These are phyloP conservation scores for Mantis religiosa DNA, from an alignment of 2,888 invertebrate species.

Conservation along the genomic window DNA sequence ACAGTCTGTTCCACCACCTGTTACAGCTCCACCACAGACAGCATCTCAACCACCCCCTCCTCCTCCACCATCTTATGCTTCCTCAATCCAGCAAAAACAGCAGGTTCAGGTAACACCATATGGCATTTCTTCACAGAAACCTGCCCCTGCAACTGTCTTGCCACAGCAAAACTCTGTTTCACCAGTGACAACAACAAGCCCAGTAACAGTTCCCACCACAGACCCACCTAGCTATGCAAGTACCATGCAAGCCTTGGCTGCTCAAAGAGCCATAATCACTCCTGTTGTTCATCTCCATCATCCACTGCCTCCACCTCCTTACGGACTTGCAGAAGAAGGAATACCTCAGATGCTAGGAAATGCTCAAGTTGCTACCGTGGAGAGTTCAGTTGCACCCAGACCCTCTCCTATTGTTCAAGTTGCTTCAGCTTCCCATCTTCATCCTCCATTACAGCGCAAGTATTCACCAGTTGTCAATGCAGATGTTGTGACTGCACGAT, in stretches of 20 bases:
- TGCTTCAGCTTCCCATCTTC: conserved; percentile 39
- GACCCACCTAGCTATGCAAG: conserved; percentile 91
- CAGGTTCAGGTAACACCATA: conserved; percentile 44
- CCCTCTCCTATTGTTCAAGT: conserved; percentile 42
- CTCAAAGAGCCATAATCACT: conserved; percentile 52
- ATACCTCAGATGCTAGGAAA: conserved; percentile 40
- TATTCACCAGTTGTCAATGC: conserved; percentile 57
- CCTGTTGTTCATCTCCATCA: conserved; percentile 49
- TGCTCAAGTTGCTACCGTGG: conserved; percentile 45
- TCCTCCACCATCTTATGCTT: conserved; percentile 80
- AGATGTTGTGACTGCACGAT: conserved; percentile 44
- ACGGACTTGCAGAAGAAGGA: conserved; percentile 47
- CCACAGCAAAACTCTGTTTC: conserved; percentile 45
- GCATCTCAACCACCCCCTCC: conserved; percentile 52
- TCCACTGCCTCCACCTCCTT: conserved; percentile 62
- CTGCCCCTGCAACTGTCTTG: conserved; percentile 41
- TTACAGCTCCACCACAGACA: conserved; percentile 36
- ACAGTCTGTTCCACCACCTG: conserved; percentile 47
- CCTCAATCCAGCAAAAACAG: conserved; percentile 72
- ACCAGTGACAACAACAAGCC: conserved; percentile 37
- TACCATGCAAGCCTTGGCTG: conserved; percentile 79
- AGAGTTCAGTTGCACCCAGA: conserved; percentile 47
- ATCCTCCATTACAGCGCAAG: conserved; percentile 66
- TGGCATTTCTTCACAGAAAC: conserved; percentile 36
- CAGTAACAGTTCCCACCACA: conserved; percentile 65